Conservation (phyloP, 2,113 vertebrate species). For the Glaucomys volans region DNA sequence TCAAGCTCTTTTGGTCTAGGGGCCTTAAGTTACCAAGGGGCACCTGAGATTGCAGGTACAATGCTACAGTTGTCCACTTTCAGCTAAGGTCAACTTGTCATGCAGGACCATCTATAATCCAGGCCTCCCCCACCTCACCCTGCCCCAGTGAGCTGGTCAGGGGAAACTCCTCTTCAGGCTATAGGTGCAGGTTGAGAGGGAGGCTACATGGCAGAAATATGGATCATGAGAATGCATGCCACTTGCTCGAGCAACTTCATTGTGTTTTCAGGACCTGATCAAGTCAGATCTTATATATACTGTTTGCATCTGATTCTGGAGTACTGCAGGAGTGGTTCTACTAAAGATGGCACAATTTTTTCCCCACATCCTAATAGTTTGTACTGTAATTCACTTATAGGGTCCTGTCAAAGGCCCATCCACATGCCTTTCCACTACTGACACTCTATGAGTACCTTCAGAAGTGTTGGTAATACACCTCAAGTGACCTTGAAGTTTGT, state of each 20-base stretch:
- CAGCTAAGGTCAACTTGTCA: background rate
- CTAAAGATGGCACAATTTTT: background rate
- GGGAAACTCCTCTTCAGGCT: background rate
- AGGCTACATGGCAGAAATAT: background rate
- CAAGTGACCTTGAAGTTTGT: background rate
- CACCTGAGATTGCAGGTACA: background rate
- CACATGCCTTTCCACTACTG: background rate
- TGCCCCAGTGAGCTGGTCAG: background rate
- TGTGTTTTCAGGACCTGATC: background rate
- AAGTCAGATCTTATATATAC: background rate
- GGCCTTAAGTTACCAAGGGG: background rate
- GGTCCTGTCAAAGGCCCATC: background rate
- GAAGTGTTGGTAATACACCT: background rate
- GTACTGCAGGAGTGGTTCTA: background rate
- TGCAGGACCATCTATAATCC: background rate
- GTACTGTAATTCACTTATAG: background rate
- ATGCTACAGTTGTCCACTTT: background rate
- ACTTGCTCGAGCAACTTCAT: background rate
- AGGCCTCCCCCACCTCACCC: background rate
- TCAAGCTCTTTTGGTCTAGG: background rate
- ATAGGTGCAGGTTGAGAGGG: background rate
- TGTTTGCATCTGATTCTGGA: background rate
- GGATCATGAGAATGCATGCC: background rate
- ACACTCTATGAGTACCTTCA: background rate
- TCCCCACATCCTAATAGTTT: background rate